Base-by-base conservation (phyloP, 1,140 invertebrate genomes). In the Hyles euphorbiae region DNA sequence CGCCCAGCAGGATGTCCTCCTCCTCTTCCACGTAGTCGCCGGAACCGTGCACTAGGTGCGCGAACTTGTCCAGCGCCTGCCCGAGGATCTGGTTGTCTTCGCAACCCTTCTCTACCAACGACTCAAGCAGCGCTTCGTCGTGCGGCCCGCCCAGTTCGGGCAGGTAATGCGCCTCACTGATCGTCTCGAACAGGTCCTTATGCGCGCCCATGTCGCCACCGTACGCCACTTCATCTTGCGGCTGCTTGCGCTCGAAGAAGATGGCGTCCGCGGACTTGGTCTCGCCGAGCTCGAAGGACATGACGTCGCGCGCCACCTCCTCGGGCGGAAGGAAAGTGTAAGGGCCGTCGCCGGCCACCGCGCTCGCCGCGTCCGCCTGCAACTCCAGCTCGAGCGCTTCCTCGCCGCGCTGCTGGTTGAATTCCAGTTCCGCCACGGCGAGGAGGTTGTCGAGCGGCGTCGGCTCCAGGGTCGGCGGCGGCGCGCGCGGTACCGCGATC, bases 381-480 rank as follows among this genome's bases (percentile, higher is more conserved):
- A 67, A 84, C 68, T 91, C 90, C 51, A 91, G 80, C 73, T 91
- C 90, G 43, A 91, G 90, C 34, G 90, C 67, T 53, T 74, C 68
- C 50, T 81, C 76, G 57, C 74, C 72, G 64, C 80, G 80, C 65
- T 87, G 83, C 65, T 85, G 82, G 63, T 87, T 81, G 68, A 91
- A 91, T 76, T 92, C 91, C 10, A 91, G 83, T 72, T 92, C 91
- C 34, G 91, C 91, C 55, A 91, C 91, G 8, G 91, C 91, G 36
- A 92, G 86, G 57, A 91, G 78, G 72, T 90, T 91, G 70, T 91
- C 91, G 57, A 92, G 86, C 67, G 80, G 81, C 53, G 82, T 82
- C 9, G 81, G 78, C 63, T 80, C 78, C 36, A 40, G 8, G 76
- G 45, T 32, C 70, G 89, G 40, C 81, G 88, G 68, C 56, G 69